Percentiles rank a stretch among this genome's conserved stretches.
phyloP scores from a whole-genome alignment of 2,113 vertebrate species.

The Arizona elegans region DNA sequence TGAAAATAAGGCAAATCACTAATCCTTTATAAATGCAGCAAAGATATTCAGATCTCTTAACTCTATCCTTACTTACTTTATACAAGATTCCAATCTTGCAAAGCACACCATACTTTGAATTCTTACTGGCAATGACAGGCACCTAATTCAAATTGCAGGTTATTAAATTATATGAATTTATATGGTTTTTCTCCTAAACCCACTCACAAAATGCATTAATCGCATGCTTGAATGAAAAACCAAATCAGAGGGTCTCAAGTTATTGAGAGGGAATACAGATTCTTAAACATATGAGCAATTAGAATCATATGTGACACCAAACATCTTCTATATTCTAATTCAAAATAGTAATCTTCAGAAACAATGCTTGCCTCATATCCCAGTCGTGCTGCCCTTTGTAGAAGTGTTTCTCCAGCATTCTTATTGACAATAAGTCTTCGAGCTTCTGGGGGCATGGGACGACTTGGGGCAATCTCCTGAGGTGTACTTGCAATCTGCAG shows the following conservation, averaged over 20 bases:
- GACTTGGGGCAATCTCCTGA: slow-evolving; percentile 75
- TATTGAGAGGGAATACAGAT: slow-evolving; percentile 3
- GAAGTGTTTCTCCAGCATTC: slow-evolving; percentile 94
- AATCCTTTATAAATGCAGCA: slow-evolving; percentile 33
- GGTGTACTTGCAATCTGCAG: slow-evolving; percentile 61
- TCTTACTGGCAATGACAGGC: slow-evolving; percentile 1
- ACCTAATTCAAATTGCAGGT: not conserved
- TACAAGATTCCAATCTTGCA: not conserved
- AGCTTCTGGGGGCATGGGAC: slow-evolving; percentile 93
- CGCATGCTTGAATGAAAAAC: slow-evolving; percentile 8
- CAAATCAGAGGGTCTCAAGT: slow-evolving; percentile 7
- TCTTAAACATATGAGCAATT: not conserved
- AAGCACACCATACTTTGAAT: not conserved
- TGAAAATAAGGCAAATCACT: slow-evolving; percentile 29
- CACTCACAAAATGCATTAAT: slow-evolving; percentile 11
- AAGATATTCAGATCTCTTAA: not conserved
- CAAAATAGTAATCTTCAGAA: not conserved
- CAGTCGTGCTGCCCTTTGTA: slow-evolving; percentile 91
- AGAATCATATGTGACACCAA: not conserved
- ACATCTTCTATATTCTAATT: not conserved
- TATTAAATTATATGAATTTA: slow-evolving; percentile 5
- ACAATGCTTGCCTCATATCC: slow-evolving; percentile 88
- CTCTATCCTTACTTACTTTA: slow-evolving; percentile 13
- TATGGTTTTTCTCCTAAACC: not conserved
- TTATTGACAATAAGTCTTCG: slow-evolving; percentile 96